A percentile compares a stretch with the other conserved stretches of the same genome.
Conservation (phyloP, 2,113 vertebrate genomes). For the Phasianus colchicus region DNA sequence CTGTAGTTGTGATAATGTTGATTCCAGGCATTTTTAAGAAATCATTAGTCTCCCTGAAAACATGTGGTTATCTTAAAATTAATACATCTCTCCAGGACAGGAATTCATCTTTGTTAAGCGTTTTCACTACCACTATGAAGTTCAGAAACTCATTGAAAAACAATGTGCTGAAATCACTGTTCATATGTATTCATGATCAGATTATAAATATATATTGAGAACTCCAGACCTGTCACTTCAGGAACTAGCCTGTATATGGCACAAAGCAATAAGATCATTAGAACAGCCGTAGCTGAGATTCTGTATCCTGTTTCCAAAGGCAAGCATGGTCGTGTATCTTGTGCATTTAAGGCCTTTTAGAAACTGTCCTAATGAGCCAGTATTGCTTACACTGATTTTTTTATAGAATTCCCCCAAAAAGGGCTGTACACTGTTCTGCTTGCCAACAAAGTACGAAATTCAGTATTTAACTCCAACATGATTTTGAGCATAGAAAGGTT, state of each 20-base stretch:
- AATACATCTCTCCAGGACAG: background rate
- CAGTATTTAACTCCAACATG: background rate
- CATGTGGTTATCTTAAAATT: background rate
- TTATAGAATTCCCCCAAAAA: background rate
- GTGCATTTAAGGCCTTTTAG: background rate
- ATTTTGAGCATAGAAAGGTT: background rate
- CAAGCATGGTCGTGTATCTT: rapidly evolving
- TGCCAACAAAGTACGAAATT: background rate
- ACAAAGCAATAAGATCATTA: background rate
- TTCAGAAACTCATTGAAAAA: background rate
- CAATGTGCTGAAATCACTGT: background rate
- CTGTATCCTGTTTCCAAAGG: background rate
- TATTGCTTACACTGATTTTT: background rate
- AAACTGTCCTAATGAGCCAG: background rate
- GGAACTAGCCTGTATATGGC: background rate
- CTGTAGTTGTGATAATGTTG: background rate
- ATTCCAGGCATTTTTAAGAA: background rate
- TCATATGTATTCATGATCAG: background rate
- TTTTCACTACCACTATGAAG: background rate
- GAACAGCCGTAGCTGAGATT: background rate
- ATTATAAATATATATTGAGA: background rate
- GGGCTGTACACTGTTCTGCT: background rate
- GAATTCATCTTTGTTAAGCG: background rate
- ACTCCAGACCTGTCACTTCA: background rate
- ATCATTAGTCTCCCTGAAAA: background rate